Evolutionary conservation across 2,888 invertebrate species (phyloP), one percentile per base, ranked within the genome.

Genomic region (Morpho achilles): DNA sequence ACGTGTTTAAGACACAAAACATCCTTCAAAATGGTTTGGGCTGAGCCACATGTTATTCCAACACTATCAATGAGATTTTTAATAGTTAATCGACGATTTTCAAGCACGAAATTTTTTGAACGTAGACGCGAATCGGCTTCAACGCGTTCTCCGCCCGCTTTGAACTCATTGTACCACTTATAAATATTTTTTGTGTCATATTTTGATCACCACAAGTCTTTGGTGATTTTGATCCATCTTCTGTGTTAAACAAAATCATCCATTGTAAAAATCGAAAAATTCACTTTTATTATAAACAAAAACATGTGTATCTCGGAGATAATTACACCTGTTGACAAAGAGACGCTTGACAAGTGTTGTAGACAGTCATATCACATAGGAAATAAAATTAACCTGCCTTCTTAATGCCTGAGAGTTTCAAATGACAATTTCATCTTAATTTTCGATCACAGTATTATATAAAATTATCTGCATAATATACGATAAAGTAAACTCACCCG

Each of bases 401-500:
- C 42, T 8, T 42, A 42, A 42, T 42, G 42, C 7, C 42, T 1
- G 2, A 2, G 42, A 42, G 42, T 42, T 1, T 42, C 8, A 42
- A 42, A 42, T 42, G 42, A 42, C 42, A 42, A 42, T 42, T 42
- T 42, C 8, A 42, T 8, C 42, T 42, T 42, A 42, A 7, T 42
- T 42, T 42, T 42, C 2, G 42, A 8, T 7, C 42, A 42, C 42
- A 42, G 42, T 42, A 16, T 16, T 16, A 16, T 16, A 16, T 16
- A 1, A 1, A 16, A 16, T 1, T 16, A 16, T 16, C 16, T 16
- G 16, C 16, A 16, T 2, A 32, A 32, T 5, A 32, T 32, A 2
- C 3, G 32, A 5, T 32, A 51, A 50, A 43, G 2, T 16, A 10
- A 23, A 43, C 93, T 92, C 79, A 93, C 93, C 92, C 67, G 93